A percentile compares a stretch with the other conserved stretches of the same genome.
These are phyloP conservation scores for Pimephales promelas DNA, from an alignment of 2,113 vertebrate species.

Conservation along the genomic window DNA sequence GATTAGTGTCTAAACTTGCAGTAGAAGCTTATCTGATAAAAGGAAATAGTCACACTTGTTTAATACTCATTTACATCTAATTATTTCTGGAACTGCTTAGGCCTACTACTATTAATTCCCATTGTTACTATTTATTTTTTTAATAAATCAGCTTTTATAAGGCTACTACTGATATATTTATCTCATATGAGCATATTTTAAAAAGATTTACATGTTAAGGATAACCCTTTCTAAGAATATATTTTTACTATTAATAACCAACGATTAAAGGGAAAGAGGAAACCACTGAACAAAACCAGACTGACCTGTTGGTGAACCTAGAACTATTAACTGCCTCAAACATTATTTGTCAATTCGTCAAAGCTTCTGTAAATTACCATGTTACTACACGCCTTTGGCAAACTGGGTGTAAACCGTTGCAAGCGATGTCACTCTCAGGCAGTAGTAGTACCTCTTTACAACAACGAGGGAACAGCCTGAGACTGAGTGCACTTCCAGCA, in stretches of 20 bases:
- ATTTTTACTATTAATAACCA: too few relatives aligned
- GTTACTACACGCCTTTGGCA: slow-evolving; percentile 42
- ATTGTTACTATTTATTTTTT: not conserved
- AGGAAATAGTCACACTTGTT: not conserved
- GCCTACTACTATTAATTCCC: not conserved
- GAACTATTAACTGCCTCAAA: slow-evolving; percentile 11
- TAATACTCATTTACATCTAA: not conserved
- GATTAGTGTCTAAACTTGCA: not conserved
- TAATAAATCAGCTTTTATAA: not conserved
- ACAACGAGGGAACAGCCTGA: slow-evolving; percentile 2
- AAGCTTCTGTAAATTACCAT: slow-evolving; percentile 30
- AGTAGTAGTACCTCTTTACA: not conserved
- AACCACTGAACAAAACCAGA: slow-evolving; percentile 4
- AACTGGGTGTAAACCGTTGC: slow-evolving; percentile 24
- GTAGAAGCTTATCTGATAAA: not conserved
- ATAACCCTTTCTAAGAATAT: too few relatives aligned
- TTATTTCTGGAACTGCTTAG: not conserved
- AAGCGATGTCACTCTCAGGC: slow-evolving; percentile 10
- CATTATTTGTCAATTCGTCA: slow-evolving; percentile 23
- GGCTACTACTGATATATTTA: not conserved
- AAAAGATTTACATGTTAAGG: not conserved
- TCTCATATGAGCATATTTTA: not conserved
- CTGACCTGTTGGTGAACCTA: not conserved
- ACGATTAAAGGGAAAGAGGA: not conserved
- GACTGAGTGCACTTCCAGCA: slow-evolving; percentile 33